Conservation (phyloP, 2,797 vertebrate species). For the Salarias fasciatus region DNA sequence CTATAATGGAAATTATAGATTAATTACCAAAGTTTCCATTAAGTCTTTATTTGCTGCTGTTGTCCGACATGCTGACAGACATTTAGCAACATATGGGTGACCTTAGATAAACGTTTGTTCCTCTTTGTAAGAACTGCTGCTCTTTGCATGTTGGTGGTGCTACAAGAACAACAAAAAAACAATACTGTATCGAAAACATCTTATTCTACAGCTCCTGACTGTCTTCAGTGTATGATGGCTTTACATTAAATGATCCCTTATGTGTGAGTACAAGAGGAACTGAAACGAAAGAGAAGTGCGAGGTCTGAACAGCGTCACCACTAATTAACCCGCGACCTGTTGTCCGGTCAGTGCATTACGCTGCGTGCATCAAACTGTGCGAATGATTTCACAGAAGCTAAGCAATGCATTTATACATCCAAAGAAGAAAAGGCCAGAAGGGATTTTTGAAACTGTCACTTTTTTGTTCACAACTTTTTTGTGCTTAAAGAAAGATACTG, state of each 20-base stretch:
- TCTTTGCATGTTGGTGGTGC: no score
- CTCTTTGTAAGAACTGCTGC: no score
- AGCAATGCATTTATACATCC: constrained; percentile 8
- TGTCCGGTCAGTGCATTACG: constrained; percentile 32
- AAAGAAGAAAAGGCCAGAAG: constrained; percentile 7
- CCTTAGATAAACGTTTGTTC: no score
- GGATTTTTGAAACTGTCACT: constrained; percentile 14
- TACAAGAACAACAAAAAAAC: no score
- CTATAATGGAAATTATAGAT: no score
- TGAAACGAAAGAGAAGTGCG: constrained; percentile 24
- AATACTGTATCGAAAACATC: no score
- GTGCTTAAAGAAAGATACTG: constrained; percentile 34
- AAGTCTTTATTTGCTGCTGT: no score
- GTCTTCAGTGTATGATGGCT: no score
- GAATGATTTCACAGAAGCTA: constrained; percentile 22
- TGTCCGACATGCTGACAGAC: no score
- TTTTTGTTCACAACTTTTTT: constrained; percentile 19
- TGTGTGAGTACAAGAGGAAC: constrained; percentile 34
- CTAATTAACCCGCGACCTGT: constrained; percentile 55
- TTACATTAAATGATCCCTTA: constrained; percentile 32
- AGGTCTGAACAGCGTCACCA: constrained; percentile 48
- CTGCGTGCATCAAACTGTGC: constrained; percentile 19
- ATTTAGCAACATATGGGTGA: no score
- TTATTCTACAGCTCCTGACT: constrained; percentile 19
- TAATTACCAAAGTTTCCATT: no score